These are phyloP conservation scores for Oligia fasciuncula DNA, from an alignment of 2,888 invertebrate species.

Conservation along the genomic window DNA sequence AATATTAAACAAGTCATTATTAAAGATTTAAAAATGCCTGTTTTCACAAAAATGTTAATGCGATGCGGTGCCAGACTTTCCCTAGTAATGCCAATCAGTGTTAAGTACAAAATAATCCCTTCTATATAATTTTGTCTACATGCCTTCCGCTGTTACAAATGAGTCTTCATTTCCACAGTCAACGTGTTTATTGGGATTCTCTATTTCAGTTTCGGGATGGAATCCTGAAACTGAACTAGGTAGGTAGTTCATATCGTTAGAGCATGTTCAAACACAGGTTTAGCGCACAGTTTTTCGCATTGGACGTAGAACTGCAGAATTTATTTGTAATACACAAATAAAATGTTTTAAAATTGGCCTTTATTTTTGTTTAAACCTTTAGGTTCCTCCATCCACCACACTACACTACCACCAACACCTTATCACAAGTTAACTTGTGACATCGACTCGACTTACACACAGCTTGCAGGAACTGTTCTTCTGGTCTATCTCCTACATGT, in stretches of 20 bases:
- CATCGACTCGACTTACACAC: background rate
- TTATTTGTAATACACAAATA: background rate
- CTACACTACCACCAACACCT: background rate
- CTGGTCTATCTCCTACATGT: background rate
- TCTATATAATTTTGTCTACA: slow-evolving; percentile 39
- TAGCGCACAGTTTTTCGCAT: background rate
- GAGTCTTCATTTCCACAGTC: slow-evolving; percentile 47
- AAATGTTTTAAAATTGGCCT: background rate
- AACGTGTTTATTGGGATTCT: slow-evolving; percentile 41
- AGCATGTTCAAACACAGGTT: slow-evolving; percentile 4
- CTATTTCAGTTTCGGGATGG: slow-evolving; percentile 55
- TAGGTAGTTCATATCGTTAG: slow-evolving; percentile 6
- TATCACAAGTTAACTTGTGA: background rate
- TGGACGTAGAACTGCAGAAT: background rate
- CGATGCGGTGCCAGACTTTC: slow-evolving; percentile 33
- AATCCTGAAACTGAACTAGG: slow-evolving; percentile 50
- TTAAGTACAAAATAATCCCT: background rate
- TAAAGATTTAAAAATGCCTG: background rate
- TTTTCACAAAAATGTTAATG: background rate
- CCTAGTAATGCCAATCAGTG: slow-evolving; percentile 39
- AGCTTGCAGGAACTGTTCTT: background rate
- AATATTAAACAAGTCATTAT: slow-evolving; percentile 5
- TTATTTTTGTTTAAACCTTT: background rate
- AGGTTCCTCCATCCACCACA: background rate
- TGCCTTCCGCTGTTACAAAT: slow-evolving; percentile 52